Evolutionary conservation across 1,140 invertebrate genomes (phyloP).

Genomic region (Solenopsis fugax): DNA sequence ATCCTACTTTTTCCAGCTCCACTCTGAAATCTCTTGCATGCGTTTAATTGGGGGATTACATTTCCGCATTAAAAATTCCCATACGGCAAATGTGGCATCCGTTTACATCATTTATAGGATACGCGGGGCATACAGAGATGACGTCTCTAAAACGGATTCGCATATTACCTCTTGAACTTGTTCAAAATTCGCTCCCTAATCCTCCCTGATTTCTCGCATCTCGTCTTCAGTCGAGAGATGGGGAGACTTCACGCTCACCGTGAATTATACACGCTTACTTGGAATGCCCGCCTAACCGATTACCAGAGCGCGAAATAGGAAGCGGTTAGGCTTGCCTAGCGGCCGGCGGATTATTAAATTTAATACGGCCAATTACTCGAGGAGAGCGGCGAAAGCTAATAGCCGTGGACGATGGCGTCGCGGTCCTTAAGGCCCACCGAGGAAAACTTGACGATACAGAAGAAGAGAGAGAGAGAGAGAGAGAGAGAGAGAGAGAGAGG

Average conservation of each 20-base stretch:
- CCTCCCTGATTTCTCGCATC: conserved; percentile 15
- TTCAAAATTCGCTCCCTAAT: background rate
- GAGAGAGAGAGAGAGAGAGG: background rate
- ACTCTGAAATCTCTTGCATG: background rate
- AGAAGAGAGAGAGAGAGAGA: background rate
- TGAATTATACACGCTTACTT: conserved; percentile 58
- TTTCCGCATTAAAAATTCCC: background rate
- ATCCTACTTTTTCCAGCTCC: background rate
- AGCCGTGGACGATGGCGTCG: conserved; percentile 58
- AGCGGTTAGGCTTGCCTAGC: conserved; percentile 22
- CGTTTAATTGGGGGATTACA: background rate
- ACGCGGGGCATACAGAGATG: background rate
- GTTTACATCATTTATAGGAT: conserved; percentile 2
- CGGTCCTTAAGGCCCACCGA: conserved; percentile 51
- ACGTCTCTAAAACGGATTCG: background rate
- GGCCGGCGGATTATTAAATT: conserved; percentile 76
- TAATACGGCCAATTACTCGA: conserved; percentile 78
- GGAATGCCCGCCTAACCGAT: conserved; percentile 51
- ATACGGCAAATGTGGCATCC: background rate
- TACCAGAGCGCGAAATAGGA: conserved; percentile 51
- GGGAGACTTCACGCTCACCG: conserved; percentile 32
- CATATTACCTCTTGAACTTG: background rate
- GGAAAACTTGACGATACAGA: background rate
- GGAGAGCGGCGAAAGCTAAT: conserved; percentile 68
- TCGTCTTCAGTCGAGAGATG: conserved; percentile 1